These are phyloP conservation scores for Plemyria rubiginata DNA, from an alignment of 2,888 invertebrate species.

Conservation along the genomic window DNA sequence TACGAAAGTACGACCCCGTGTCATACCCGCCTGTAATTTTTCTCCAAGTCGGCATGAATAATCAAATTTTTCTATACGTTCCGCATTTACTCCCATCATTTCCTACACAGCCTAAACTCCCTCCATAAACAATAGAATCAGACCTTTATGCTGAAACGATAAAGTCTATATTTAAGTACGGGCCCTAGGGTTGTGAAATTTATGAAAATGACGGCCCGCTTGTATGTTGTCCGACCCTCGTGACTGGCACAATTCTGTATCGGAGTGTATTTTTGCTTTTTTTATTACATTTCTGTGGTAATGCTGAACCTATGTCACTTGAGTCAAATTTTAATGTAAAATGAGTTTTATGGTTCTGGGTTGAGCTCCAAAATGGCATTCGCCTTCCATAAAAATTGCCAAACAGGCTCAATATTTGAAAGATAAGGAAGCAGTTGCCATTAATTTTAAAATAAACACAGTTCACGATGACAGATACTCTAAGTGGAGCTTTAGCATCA, in stretches of 20 bases:
- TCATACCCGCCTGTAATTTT: conserved; percentile 75
- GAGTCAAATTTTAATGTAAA: conserved; percentile 8
- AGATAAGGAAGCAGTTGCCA: too few species aligned
- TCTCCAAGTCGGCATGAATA: conserved; percentile 81
- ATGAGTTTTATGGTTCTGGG: conserved; percentile 5
- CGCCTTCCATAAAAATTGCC: neutral
- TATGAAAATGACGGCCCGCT: conserved; percentile 73
- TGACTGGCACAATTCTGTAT: conserved; percentile 81
- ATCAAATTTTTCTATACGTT: conserved; percentile 83
- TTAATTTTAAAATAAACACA: too few species aligned
- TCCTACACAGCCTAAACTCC: conserved; percentile 50
- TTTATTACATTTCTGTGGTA: conserved; percentile 72
- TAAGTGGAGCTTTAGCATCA: neutral
- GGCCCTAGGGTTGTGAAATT: conserved; percentile 71
- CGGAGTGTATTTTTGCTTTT: conserved; percentile 77
- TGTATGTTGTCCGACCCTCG: conserved; percentile 63
- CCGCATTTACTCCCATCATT: conserved; percentile 72
- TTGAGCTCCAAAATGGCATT: conserved; percentile 3
- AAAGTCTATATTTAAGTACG: conserved; percentile 65
- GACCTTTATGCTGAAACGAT: conserved; percentile 60
- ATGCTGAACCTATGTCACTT: conserved; percentile 39
- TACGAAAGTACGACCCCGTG: conserved; percentile 47
- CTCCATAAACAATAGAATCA: conserved; percentile 56
- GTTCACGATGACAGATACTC: neutral
- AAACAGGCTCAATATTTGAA: neutral